Conservation (phyloP, 2,113 vertebrate species). For the Catharus bicknelli region DNA sequence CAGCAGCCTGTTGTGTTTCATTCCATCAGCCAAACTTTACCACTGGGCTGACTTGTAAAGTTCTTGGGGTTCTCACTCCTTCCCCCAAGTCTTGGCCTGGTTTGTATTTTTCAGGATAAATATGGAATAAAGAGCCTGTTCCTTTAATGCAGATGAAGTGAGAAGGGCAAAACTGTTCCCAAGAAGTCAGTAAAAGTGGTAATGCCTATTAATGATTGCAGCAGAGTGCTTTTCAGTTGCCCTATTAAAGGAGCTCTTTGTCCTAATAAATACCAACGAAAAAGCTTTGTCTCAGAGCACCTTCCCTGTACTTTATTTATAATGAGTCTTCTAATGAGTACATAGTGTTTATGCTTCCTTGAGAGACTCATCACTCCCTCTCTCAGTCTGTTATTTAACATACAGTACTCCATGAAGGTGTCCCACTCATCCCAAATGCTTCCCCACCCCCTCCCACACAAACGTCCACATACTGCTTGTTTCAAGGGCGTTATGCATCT, state of each 20-base stretch:
- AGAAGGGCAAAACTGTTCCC: constrained; percentile 74
- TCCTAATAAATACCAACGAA: constrained; percentile 76
- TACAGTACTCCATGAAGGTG: constrained; percentile 58
- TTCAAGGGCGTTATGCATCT: constrained; percentile 47
- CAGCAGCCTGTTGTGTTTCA: neutral
- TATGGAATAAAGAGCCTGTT: constrained; percentile 28
- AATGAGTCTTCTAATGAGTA: constrained; percentile 82
- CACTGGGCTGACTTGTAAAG: neutral
- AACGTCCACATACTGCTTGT: neutral
- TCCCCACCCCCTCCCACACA: neutral
- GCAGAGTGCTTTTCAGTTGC: constrained; percentile 73
- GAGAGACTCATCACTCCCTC: constrained; percentile 77
- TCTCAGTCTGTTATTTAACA: constrained; percentile 76
- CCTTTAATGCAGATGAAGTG: constrained; percentile 62
- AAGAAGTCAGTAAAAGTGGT: constrained; percentile 75
- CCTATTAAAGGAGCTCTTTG: constrained; percentile 78
- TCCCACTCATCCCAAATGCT: constrained; percentile 36
- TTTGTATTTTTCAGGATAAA: constrained; percentile 24
- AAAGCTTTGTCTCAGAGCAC: constrained; percentile 77
- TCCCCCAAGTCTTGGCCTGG: constrained; percentile 9
- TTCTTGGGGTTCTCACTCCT: constrained; percentile 4
- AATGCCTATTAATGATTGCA: constrained; percentile 73
- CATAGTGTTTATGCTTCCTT: constrained; percentile 78
- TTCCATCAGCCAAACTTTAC: neutral
- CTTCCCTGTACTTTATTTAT: constrained; percentile 79